Conservation (phyloP, 2,888 invertebrate genomes). For the Stenurella melanura region DNA sequence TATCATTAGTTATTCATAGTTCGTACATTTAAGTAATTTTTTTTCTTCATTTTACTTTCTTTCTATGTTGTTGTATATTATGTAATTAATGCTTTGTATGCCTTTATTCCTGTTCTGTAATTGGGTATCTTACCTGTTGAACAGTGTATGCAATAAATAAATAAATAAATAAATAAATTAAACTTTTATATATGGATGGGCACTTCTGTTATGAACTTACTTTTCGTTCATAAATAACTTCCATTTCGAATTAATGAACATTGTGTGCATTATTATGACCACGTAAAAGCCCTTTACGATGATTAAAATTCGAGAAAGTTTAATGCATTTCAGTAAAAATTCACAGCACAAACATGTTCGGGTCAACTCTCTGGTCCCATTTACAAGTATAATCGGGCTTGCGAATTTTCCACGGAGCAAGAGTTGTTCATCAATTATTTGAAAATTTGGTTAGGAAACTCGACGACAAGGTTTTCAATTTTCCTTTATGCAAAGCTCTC, state of each 20-base stretch:
- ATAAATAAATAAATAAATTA: too few relatives aligned
- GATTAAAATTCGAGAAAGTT: conserved; percentile 42
- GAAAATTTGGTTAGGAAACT: conserved; percentile 29
- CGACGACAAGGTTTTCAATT: conserved; percentile 24
- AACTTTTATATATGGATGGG: neutral
- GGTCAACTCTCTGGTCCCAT: conserved; percentile 32
- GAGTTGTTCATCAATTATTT: conserved; percentile 44
- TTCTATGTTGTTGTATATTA: too few relatives aligned
- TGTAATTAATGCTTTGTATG: too few relatives aligned
- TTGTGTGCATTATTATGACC: conserved; percentile 2
- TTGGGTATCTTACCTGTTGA: too few relatives aligned
- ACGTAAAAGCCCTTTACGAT: neutral
- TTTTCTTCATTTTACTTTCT: too few relatives aligned
- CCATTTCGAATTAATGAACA: conserved; percentile 14
- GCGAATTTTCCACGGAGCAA: conserved; percentile 19
- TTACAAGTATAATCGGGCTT: conserved; percentile 40
- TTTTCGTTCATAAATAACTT: conserved; percentile 3
- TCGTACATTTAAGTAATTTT: too few relatives aligned
- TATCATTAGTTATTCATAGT: too few relatives aligned
- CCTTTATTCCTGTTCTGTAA: too few relatives aligned
- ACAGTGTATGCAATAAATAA: too few relatives aligned
- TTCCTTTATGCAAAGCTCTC: conserved; percentile 9
- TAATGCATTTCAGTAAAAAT: conserved; percentile 36
- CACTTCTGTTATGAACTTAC: neutral
- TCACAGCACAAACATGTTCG: conserved; percentile 15